These are phyloP conservation scores for Spisula solida DNA, from an alignment of 2,888 invertebrate species.

Conservation along the genomic window DNA sequence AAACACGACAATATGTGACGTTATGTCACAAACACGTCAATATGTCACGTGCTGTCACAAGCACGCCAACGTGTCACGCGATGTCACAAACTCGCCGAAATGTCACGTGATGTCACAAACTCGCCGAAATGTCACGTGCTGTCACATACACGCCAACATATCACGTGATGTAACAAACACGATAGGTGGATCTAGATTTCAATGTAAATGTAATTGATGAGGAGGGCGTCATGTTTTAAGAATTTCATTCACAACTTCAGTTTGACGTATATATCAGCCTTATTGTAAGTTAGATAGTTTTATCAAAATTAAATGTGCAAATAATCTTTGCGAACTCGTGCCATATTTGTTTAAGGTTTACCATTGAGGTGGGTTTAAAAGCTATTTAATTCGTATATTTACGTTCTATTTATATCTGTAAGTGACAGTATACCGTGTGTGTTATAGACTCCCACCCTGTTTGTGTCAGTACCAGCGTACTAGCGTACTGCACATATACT, in stretches of 20 bases:
- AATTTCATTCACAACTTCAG: slow-evolving; percentile 9
- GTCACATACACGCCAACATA: no score
- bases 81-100: no score
- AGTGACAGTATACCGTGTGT: background rate
- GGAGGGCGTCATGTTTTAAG: background rate
- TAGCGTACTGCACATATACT: no score
- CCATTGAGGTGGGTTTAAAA: background rate
- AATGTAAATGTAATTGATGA: background rate
- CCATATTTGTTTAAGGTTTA: slow-evolving; percentile 16
- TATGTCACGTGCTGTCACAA: no score
- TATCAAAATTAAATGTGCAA: background rate
- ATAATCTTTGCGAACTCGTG: background rate
- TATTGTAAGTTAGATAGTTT: background rate
- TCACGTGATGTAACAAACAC: no score
- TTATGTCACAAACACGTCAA: no score
- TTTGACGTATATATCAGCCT: background rate
- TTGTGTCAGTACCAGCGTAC: no score
- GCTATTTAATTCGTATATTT: background rate
- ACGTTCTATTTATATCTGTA: background rate
- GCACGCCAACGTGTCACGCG: no score
- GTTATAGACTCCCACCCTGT: background rate
- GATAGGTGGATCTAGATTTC: background rate
- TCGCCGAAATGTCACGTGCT: no score
- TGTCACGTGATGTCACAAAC: no score
- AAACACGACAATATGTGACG: no score